Evolutionary conservation across 2,797 vertebrate genomes (phyloP).

Genomic region (Hyperoplus immaculatus): DNA sequence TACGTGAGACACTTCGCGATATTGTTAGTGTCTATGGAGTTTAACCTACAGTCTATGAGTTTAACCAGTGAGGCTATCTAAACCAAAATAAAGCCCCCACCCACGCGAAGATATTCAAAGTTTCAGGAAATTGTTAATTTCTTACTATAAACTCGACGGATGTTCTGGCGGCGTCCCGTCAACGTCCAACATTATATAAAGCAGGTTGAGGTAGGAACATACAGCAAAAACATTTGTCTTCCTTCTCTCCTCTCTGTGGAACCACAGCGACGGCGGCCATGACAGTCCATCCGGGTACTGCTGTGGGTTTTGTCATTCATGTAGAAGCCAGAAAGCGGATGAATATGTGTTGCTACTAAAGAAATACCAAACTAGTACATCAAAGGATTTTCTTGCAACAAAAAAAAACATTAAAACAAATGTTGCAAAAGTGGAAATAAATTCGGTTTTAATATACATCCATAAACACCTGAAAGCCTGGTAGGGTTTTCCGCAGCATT

Average conservation of each 20-base stretch:
- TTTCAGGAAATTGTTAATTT: constrained; percentile 54
- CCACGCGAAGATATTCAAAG: constrained; percentile 74
- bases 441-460: background rate
- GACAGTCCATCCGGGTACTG: constrained; percentile 95
- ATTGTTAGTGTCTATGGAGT: constrained; percentile 46
- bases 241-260: constrained; percentile 85
- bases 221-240: constrained; percentile 85
- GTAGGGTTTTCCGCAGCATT: constrained; percentile 25
- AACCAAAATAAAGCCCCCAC: constrained; percentile 72
- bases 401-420: background rate
- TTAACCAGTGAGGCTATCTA: constrained; percentile 38
- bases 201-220: constrained; percentile 36
- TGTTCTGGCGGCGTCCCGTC: constrained; percentile 52
- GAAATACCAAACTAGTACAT: constrained; percentile 64
- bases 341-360: constrained; percentile 78
- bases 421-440: background rate
- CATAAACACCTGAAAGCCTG: background rate
- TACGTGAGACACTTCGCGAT: constrained; percentile 24
- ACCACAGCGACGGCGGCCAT: constrained; percentile 94
- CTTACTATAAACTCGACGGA: constrained; percentile 72
- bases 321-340: constrained; percentile 83
- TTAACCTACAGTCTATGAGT: constrained; percentile 57
- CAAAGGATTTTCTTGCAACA: background rate
- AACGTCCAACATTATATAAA: constrained; percentile 41
- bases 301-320: constrained; percentile 71